Conservation (phyloP, 2,113 vertebrate species). For the Entomyzon cyanotis region DNA sequence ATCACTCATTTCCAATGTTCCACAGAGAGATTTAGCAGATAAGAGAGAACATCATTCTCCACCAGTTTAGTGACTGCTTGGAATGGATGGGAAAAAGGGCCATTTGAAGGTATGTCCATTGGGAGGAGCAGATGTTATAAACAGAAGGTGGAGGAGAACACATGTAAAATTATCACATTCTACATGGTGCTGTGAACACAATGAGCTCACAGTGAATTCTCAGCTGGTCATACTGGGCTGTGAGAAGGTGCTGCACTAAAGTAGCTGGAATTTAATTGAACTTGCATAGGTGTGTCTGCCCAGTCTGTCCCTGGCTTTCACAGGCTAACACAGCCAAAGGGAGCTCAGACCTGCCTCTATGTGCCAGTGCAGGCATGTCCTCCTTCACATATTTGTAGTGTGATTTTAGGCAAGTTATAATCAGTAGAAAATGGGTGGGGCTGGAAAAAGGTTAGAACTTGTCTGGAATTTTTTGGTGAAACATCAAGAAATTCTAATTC, state of each 20-base stretch:
- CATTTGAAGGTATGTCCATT: neutral
- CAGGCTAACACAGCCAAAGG: neutral
- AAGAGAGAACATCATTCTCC: neutral
- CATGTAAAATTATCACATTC: fast-evolving
- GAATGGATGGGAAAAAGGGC: neutral
- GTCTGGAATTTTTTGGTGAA: constrained; percentile 30
- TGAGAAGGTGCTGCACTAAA: neutral
- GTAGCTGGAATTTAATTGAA: neutral
- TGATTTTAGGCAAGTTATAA: constrained; percentile 8
- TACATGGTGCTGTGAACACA: neutral
- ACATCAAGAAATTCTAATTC: neutral
- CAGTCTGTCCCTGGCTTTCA: neutral
- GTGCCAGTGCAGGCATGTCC: neutral
- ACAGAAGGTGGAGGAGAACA: neutral
- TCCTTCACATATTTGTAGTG: neutral
- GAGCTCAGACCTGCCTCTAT: neutral
- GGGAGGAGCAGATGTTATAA: neutral
- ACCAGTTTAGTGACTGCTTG: neutral
- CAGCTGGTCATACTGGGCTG: neutral
- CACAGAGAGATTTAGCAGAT: neutral
- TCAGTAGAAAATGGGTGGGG: neutral
- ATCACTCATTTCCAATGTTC: neutral
- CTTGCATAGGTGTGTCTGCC: neutral
- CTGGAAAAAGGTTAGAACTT: constrained; percentile 31
- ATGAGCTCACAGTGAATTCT: neutral